Evolutionary conservation across 2,888 invertebrate species (phyloP).

Genomic region (Dendrolimus houi): DNA sequence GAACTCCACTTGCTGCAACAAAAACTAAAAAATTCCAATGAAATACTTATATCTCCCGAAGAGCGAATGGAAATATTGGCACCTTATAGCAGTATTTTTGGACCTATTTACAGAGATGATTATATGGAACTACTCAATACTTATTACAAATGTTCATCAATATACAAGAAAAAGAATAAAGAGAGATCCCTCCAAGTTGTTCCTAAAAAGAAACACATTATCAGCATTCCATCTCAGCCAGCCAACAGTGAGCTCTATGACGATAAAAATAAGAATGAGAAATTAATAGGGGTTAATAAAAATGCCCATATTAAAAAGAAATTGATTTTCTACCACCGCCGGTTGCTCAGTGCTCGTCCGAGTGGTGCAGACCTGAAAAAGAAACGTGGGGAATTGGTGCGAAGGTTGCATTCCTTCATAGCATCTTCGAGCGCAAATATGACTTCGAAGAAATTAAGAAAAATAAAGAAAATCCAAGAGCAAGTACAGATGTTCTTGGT

Average conservation of each 20-base stretch:
- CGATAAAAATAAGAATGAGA: conserved; percentile 4
- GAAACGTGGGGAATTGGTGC: conserved; percentile 27
- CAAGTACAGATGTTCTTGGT: conserved; percentile 50
- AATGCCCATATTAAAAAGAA: conserved; percentile 21
- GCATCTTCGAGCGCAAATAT: conserved; percentile 27
- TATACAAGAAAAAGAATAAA: conserved; percentile 26
- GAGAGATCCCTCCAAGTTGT: conserved; percentile 24
- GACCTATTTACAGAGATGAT: conserved; percentile 51
- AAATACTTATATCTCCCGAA: conserved; percentile 41
- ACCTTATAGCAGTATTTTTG: conserved; percentile 72
- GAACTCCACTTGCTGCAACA: conserved; percentile 49
- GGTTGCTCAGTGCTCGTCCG: conserved; percentile 28
- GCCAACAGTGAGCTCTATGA: conserved; percentile 3
- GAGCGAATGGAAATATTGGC: conserved; percentile 66
- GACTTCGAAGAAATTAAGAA: conserved; percentile 39
- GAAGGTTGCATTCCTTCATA: conserved; percentile 35
- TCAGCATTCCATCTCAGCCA: conserved; percentile 24
- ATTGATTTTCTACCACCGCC: conserved; percentile 32
- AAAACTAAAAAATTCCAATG: conserved; percentile 38
- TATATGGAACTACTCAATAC: conserved; percentile 47
- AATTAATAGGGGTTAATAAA: conserved; percentile 8
- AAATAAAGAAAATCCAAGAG: conserved; percentile 40
- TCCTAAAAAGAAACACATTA: conserved; percentile 22
- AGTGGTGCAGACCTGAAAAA: conserved; percentile 30
- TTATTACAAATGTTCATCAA: conserved; percentile 27